Conservation (phyloP, 2,113 vertebrate genomes). For the Martes martes region DNA sequence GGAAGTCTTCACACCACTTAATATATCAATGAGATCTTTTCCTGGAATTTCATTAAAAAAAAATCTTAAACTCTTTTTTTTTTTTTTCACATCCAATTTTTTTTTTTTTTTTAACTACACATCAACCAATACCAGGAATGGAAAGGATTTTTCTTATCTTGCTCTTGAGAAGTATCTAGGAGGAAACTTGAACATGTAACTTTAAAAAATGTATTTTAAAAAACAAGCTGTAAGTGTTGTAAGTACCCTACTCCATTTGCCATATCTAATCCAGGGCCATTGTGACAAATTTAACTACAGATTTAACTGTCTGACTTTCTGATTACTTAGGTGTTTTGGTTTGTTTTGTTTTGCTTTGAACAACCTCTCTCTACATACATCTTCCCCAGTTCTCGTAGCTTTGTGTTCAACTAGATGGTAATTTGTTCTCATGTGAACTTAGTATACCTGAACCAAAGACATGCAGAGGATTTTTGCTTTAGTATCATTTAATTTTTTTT, state of each 20-base stretch:
- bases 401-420: conserved; percentile 24
- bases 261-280: background rate
- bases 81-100: background rate
- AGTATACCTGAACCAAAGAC: background rate
- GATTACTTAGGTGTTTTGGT: background rate
- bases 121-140: background rate
- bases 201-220: background rate
- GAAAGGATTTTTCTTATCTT: conserved; percentile 1
- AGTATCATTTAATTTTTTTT: background rate
- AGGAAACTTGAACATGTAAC: background rate
- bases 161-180: background rate
- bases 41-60: background rate
- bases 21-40: background rate
- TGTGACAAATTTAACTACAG: background rate
- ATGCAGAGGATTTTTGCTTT: background rate
- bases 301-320: background rate
- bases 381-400: background rate
- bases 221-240: background rate
- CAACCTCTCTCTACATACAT: background rate
- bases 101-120: background rate
- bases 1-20: conserved; percentile 38
- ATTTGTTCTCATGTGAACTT: conserved; percentile 18
- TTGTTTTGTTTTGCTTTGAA: background rate
- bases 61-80: background rate
- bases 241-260: background rate